Percentiles rank a stretch among this genome's conserved stretches.
phyloP scores from a whole-genome alignment of 2,888 invertebrate genomes.

The Leucophora obtusa region DNA sequence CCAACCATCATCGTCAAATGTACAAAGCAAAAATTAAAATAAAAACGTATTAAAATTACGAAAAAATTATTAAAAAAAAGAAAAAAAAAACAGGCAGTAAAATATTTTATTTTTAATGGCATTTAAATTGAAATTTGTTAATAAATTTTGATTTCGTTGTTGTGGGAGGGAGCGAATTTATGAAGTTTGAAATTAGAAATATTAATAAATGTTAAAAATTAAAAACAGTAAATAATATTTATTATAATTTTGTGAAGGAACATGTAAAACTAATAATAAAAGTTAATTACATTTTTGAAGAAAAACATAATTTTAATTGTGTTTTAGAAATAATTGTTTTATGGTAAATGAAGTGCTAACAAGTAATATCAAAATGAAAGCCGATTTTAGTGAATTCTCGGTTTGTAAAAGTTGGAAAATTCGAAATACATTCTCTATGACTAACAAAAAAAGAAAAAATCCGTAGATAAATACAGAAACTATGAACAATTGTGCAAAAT shows the following conservation, averaged over 20 bases:
- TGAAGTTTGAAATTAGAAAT: slow-evolving; percentile 55
- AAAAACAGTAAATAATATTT: slow-evolving; percentile 24
- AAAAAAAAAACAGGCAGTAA: slow-evolving; percentile 47
- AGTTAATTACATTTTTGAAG: not conserved
- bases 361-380: too few species aligned
- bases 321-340: too few species aligned
- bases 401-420: too few species aligned
- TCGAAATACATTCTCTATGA: too few species aligned
- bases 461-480: too few species aligned
- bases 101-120: slow-evolving; percentile 60
- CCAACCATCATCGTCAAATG: slow-evolving; percentile 26
- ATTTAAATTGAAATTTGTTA: slow-evolving; percentile 62
- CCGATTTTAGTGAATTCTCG: too few species aligned
- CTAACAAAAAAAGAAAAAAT: too few species aligned
- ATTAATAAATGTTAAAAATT: slow-evolving; percentile 50
- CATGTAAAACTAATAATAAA: not conserved
- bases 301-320: too few species aligned
- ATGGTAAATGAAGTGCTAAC: too few species aligned
- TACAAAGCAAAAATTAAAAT: slow-evolving; percentile 18
- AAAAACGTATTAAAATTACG: slow-evolving; percentile 17
- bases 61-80: slow-evolving; percentile 34
- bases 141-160: slow-evolving; percentile 38
- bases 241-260: not conserved
- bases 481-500: too few species aligned
- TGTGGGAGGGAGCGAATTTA: slow-evolving; percentile 27